These are phyloP conservation scores for Philhelius pedissequus DNA, from an alignment of 2,888 invertebrate species.

Conservation along the genomic window DNA sequence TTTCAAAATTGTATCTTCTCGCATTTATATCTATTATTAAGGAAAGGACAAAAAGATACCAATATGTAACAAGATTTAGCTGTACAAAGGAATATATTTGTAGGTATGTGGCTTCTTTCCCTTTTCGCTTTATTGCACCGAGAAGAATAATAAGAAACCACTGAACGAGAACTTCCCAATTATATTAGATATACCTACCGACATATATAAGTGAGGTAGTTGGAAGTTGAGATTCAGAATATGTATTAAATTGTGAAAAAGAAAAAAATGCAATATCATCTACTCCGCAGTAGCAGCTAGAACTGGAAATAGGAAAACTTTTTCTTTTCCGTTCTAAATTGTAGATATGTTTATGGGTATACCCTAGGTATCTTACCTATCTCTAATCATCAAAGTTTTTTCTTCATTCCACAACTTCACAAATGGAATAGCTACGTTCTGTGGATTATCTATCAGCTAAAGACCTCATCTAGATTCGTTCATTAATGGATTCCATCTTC, in stretches of 20 bases:
- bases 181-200: too few species aligned
- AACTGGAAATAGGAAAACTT: slow-evolving; percentile 56
- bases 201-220: slow-evolving; percentile 11
- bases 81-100: slow-evolving; percentile 6
- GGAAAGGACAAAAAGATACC: background rate
- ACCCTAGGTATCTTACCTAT: background rate
- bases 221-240: slow-evolving; percentile 19
- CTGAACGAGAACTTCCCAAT: slow-evolving; percentile 44
- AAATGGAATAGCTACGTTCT: slow-evolving; percentile 22
- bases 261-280: background rate
- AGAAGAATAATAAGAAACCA: slow-evolving; percentile 12
- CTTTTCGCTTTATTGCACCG: slow-evolving; percentile 14
- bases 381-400: slow-evolving; percentile 50
- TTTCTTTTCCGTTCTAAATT: slow-evolving; percentile 30
- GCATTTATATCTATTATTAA: background rate
- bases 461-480: slow-evolving; percentile 22
- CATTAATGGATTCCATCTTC: slow-evolving; percentile 57
- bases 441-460: slow-evolving; percentile 22
- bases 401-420: background rate
- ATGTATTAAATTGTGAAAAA: slow-evolving; percentile 31
- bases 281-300: background rate
- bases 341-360: background rate
- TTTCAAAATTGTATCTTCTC: background rate
- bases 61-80: slow-evolving; percentile 19
- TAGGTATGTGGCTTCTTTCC: slow-evolving; percentile 17